Evolutionary conservation across 2,113 vertebrate genomes (phyloP), one percentile per base, ranked within the genome.

Genomic region (Rousettus leschenaultii): DNA sequence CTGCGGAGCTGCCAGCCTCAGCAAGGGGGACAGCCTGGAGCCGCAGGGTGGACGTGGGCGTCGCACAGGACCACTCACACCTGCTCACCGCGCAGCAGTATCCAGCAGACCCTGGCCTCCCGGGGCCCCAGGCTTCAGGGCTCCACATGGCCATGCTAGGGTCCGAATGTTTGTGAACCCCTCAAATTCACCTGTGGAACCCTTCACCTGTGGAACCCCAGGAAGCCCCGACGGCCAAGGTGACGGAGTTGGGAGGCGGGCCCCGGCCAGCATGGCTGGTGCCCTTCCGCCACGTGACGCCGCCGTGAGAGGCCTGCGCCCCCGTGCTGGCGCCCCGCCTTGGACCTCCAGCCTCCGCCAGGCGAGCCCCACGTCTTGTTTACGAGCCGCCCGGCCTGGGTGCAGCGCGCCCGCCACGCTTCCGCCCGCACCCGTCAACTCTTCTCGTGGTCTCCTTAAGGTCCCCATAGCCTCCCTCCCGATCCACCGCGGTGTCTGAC

Each of bases 1-100:
- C 28, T 7, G 21, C 8, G 16, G 43, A 24, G 35, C 48, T 33
- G 19, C 59, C 35, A n/a, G 3, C 24, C 51, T 68, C 13, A 9
- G 51, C 1, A 9, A 35, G 71, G 51, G 5, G 40, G 63, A 48
- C 24, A 84, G 61, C 16, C 38, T 14, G 35, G n/a, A 88, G 55
- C 43, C 26, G 12, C 5, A 2, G 6, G 6, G 74, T 4, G 14
- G 24, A 75, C 21, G 9, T 1, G 48, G 53, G 48, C 40, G n/a
- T 24, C 3, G 3, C 4, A 15, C 9, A 26, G 0, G 24, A 26
- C 0, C 3, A 7, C 53, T 24, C 30, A 33, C 68, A 80, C 30
- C 65, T 38, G 18, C 28, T 35, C 30, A 33, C 35, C 55, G 71
- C 53, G 26, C 18, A 24, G 13, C 51, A 43, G n/a, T 33, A 28